A percentile compares a stretch with the other conserved stretches of the same genome.
Evolutionary conservation across 2,113 vertebrate species (phyloP).

Genomic region (Stegastes partitus): DNA sequence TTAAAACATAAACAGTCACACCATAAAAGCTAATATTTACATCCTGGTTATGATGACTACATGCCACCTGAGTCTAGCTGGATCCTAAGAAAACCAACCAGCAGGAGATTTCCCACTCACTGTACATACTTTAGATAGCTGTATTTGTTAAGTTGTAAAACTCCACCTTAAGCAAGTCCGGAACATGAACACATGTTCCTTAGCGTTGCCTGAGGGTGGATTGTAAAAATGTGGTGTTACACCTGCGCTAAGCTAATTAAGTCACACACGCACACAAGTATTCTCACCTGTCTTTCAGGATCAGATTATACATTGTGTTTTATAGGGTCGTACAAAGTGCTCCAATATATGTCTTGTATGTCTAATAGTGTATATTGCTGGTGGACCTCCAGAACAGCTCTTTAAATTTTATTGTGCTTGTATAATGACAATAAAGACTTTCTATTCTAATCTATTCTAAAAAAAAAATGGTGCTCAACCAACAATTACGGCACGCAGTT

Average conservation of each 20-base stretch:
- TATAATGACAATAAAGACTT: too few species aligned
- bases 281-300: neutral
- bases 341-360: too few species aligned
- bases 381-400: too few species aligned
- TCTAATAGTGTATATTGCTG: too few species aligned
- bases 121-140: neutral
- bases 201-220: neutral
- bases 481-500: neutral
- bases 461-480: neutral
- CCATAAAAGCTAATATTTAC: slow-evolving; percentile 42
- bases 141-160: slow-evolving; percentile 40
- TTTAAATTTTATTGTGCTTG: too few species aligned
- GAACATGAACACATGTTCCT: neutral
- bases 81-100: neutral
- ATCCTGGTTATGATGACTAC: slow-evolving; percentile 14
- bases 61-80: neutral
- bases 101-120: neutral
- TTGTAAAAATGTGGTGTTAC: neutral
- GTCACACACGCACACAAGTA: neutral
- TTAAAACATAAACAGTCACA: neutral
- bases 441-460: too few species aligned
- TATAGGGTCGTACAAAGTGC: too few species aligned
- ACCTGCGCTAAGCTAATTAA: neutral
- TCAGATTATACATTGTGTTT: neutral
- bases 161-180: neutral